These are phyloP conservation scores for Drosophila putrida DNA, from an alignment of 2,888 invertebrate genomes.

Conservation along the genomic window DNA sequence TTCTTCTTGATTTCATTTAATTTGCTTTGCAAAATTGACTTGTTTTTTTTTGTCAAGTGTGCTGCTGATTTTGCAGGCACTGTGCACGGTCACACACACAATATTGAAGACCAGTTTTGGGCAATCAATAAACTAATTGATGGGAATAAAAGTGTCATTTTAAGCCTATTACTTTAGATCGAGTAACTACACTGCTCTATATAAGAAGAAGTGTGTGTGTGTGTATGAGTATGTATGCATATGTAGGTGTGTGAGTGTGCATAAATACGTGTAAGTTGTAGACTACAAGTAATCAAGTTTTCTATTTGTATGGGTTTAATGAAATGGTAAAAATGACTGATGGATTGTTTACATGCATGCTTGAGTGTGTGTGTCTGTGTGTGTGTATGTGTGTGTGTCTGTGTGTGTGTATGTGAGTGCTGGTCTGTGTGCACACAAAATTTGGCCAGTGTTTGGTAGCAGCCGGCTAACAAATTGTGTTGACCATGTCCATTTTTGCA, in stretches of 20 bases:
- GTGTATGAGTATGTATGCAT: neutral
- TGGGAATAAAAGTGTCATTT: conserved; percentile 38
- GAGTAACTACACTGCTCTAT: neutral
- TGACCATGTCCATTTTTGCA: conserved; percentile 62
- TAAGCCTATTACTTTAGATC: conserved; percentile 40
- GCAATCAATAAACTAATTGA: conserved; percentile 50
- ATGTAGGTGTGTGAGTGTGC: conserved; percentile 2
- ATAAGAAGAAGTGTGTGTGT: neutral
- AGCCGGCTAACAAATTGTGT: conserved; percentile 43
- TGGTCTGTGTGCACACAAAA: conserved; percentile 6
- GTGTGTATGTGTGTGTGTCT: conserved; percentile 1
- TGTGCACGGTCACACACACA: conserved; percentile 5
- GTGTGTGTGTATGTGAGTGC: neutral
- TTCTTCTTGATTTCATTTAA: neutral
- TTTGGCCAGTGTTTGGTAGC: conserved; percentile 23
- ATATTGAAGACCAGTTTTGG: neutral
- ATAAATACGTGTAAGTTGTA: conserved; percentile 7
- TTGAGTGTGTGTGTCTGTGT: neutral
- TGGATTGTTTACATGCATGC: conserved; percentile 20
- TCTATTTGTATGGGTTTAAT: conserved; percentile 21
- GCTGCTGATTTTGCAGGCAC: neutral
- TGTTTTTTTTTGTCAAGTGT: neutral
- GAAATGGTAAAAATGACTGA: conserved; percentile 30
- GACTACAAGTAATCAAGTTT: conserved; percentile 24
- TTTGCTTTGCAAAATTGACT: neutral